Conservation (phyloP, 2,888 invertebrate genomes). For the Chaitophorus viminalis region DNA sequence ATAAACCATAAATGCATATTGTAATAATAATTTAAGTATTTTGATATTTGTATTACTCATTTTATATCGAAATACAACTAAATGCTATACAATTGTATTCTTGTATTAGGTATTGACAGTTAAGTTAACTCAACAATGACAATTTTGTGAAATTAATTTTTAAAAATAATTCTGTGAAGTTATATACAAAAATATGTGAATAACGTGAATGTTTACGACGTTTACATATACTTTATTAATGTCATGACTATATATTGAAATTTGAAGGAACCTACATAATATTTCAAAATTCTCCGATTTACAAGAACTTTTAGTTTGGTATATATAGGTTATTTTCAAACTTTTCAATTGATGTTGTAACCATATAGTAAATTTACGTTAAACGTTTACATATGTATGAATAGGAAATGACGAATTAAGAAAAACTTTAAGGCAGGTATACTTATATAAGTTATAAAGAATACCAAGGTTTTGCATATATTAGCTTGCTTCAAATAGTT, state of each 20-base stretch:
- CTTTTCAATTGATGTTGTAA: neutral
- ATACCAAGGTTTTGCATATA: neutral
- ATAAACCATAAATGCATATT: too few species aligned
- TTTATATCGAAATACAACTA: too few species aligned
- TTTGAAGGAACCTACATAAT: too few species aligned
- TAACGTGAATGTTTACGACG: neutral
- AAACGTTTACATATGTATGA: too few species aligned
- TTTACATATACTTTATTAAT: slow-evolving; percentile 52
- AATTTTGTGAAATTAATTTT: slow-evolving; percentile 15
- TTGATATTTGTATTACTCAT: neutral
- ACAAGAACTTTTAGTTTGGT: neutral
- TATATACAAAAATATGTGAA: neutral
- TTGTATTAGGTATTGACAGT: slow-evolving; percentile 31
- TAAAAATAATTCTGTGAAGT: slow-evolving; percentile 33
- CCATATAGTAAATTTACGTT: neutral
- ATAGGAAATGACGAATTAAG: slow-evolving; percentile 16
- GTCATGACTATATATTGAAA: neutral
- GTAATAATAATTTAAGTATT: too few species aligned
- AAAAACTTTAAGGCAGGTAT: slow-evolving; percentile 1
- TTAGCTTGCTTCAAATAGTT: neutral
- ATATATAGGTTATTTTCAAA: slow-evolving; percentile 15
- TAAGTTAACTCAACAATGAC: slow-evolving; percentile 27
- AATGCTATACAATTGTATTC: neutral
- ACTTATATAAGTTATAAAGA: neutral
- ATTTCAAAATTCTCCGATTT: slow-evolving; percentile 8